These are phyloP conservation scores for Taenaris catops DNA, from an alignment of 2,888 invertebrate genomes.

Conservation along the genomic window DNA sequence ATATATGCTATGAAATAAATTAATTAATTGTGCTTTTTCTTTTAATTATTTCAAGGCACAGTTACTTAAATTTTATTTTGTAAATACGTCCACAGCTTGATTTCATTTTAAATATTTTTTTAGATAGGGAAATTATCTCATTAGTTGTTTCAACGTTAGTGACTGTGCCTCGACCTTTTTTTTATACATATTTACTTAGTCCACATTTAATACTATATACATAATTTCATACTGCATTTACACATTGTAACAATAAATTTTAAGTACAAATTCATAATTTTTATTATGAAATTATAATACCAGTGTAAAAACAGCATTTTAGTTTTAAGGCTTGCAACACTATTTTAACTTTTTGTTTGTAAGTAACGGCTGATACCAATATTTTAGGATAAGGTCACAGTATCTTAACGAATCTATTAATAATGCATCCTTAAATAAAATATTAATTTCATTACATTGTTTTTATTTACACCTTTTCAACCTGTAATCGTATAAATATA, in stretches of 20 bases:
- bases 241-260: slow-evolving; percentile 26
- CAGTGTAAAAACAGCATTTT: slow-evolving; percentile 45
- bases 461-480: neutral
- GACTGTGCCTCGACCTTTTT: slow-evolving; percentile 12
- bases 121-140: slow-evolving; percentile 12
- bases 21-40: slow-evolving; percentile 3
- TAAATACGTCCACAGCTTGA: slow-evolving; percentile 17
- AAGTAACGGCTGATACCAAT: slow-evolving; percentile 68
- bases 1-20: slow-evolving; percentile 3
- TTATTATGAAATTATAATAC: slow-evolving; percentile 37
- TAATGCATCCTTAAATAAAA: slow-evolving; percentile 31
- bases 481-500: too few relatives aligned
- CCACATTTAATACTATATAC: slow-evolving; percentile 1
- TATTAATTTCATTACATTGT: slow-evolving; percentile 14
- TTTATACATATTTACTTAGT: slow-evolving; percentile 1
- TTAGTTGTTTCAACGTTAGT: slow-evolving; percentile 6
- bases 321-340: slow-evolving; percentile 32
- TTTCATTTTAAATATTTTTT: slow-evolving; percentile 8
- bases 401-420: slow-evolving; percentile 38
- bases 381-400: slow-evolving; percentile 59
- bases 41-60: slow-evolving; percentile 15
- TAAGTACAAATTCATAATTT: slow-evolving; percentile 57
- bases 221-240: slow-evolving; percentile 18
- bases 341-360: slow-evolving; percentile 21
- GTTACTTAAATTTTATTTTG: slow-evolving; percentile 18